Evolutionary conservation across 2,113 vertebrate genomes (phyloP).

Genomic region (Cnemophilus loriae): DNA sequence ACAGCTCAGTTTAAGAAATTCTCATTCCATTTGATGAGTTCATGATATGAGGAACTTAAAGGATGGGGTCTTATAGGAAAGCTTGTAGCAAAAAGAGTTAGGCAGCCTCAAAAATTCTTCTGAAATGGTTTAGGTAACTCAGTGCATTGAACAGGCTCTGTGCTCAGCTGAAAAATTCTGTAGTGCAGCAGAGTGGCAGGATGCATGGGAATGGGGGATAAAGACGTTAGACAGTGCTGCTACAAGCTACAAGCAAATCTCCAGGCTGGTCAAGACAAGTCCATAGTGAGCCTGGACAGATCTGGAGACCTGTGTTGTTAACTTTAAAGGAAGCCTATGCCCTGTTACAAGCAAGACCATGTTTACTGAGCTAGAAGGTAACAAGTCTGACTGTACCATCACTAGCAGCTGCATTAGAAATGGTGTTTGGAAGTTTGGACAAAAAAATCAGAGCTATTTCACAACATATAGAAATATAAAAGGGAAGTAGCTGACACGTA

Average conservation of each 20-base stretch:
- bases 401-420: background rate
- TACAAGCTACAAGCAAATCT: background rate
- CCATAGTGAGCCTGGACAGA: background rate
- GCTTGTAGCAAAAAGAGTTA: background rate
- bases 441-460: background rate
- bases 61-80: background rate
- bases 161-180: background rate
- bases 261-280: background rate
- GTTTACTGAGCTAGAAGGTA: background rate
- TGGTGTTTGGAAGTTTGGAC: background rate
- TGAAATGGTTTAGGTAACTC: accelerated
- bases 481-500: background rate
- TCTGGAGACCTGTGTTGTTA: background rate
- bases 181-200: background rate
- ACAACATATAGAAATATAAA: background rate
- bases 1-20: background rate
- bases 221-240: background rate
- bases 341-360: background rate
- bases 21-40: background rate
- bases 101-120: background rate
- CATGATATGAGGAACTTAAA: background rate
- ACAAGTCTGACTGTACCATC: background rate
- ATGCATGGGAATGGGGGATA: background rate
- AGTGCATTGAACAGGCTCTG: background rate
- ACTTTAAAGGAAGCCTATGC: background rate